Conservation (phyloP, 2,888 invertebrate species). For the Laothoe populi region DNA sequence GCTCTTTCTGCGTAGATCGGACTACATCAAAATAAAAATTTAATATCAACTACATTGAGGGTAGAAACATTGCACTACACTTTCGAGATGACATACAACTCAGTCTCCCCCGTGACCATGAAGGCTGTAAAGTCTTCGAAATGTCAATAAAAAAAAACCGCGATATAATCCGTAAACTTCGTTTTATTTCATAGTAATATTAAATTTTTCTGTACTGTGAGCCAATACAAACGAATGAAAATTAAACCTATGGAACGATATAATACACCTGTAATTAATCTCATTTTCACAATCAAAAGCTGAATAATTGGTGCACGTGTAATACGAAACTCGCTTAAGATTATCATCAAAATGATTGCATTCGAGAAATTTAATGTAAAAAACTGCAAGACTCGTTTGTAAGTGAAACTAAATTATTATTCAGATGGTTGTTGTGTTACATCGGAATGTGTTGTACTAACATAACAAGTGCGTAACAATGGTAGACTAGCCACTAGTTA, state of each 20-base stretch:
- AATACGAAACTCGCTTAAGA: conserved; percentile 10
- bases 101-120: no score
- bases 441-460: conserved; percentile 14
- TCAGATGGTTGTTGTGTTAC: conserved; percentile 15
- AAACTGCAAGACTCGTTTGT: conserved; percentile 9
- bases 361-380: conserved; percentile 19
- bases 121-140: no score
- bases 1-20: no score
- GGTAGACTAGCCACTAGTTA: not conserved
- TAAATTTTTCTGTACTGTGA: no score
- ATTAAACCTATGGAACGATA: conserved; percentile 2
- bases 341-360: conserved; percentile 21
- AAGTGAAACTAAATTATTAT: conserved; percentile 17
- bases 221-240: not conserved
- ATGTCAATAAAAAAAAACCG: no score
- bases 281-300: conserved; percentile 20
- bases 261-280: conserved; percentile 19
- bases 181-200: no score
- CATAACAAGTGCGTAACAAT: conserved; percentile 10
- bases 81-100: no score
- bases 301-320: conserved; percentile 15
- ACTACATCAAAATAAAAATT: no score
- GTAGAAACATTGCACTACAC: no score
- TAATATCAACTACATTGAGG: no score
- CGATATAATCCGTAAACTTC: no score